Base-by-base conservation (phyloP, 2,113 vertebrate genomes). In the Stigmatopora nigra region DNA sequence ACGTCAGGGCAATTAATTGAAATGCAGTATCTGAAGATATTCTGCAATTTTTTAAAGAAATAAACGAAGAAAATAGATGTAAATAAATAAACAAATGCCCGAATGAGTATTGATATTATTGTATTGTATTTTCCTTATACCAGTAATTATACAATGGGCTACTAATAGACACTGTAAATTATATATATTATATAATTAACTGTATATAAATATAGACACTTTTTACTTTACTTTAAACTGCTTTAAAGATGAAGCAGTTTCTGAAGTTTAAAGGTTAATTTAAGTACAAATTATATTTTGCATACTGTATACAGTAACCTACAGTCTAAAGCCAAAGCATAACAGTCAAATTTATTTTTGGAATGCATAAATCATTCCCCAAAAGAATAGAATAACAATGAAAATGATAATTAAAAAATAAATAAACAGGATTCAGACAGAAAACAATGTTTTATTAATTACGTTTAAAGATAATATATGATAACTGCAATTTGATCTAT, bases 401-500 rank as follows among this genome's bases (percentile, higher is more conserved):
- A 66, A 45, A 48, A 76, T 44, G n/a, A 64, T 61, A 66, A 60
- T 63, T 75, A 60, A 64, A 38, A 70, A 14, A 38, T 19, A 59
- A 71, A 71, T 15, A 70, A 41, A 73, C 45, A 31, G 65, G 75
- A 84, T 60, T 78, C 76, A 72, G 38, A 19, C 70, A 63, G 62
- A 84, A 82, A 88, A 84, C 65, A 78, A 87, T 90, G 81, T 90
- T 88, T 88, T 87, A 89, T 90, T 91, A 87, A 90, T 89, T 77
- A 84, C 66, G 71, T 85, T 88, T 82, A 86, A 31, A 85, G 84
- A 86, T 77, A 85, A 81, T 85, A 73, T 82, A 83, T 70, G 73
- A 82, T 81, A 77, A 70, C 70, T 78, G 79, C 83, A 80, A 87
- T 87, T 89, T 85, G 73, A 82, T 68, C 81, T 77, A 63, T 83